Percentiles rank a stretch among this genome's conserved stretches.
These are phyloP conservation scores for Eupithecia centaureata DNA, from an alignment of 2,888 invertebrate species.

Conservation along the genomic window DNA sequence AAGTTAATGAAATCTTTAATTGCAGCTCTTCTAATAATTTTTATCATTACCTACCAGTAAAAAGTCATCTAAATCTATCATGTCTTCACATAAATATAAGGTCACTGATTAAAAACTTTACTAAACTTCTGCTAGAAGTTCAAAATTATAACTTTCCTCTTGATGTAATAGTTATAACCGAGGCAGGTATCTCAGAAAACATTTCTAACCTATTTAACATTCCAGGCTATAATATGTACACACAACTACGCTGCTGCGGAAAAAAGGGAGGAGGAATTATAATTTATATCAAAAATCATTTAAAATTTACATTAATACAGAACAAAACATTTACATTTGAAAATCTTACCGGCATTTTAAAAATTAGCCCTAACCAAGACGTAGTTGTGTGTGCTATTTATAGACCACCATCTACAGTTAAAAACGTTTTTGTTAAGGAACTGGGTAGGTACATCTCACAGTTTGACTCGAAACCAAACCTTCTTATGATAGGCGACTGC, in stretches of 20 bases:
- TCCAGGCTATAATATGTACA: slow-evolving; percentile 18
- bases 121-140: too few species aligned
- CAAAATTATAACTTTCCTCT: too few species aligned
- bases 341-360: slow-evolving; percentile 14
- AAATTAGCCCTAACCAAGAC: slow-evolving; percentile 8
- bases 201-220: slow-evolving; percentile 7
- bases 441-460: slow-evolving; percentile 8
- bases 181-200: too few species aligned
- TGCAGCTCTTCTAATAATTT: too few species aligned
- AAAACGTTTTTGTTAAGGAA: slow-evolving; percentile 15
- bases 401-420: slow-evolving; percentile 18
- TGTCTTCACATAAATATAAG: too few species aligned
- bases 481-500: slow-evolving; percentile 19
- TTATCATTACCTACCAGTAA: too few species aligned
- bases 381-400: slow-evolving; percentile 20
- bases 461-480: slow-evolving; percentile 17
- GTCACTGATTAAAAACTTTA: too few species aligned
- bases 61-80: too few species aligned
- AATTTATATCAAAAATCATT: slow-evolving; percentile 14
- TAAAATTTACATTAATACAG: slow-evolving; percentile 11
- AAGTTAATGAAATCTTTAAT: too few species aligned
- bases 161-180: too few species aligned
- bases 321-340: slow-evolving; percentile 16
- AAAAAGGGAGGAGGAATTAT: slow-evolving; percentile 22
- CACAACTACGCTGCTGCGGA: slow-evolving; percentile 8